These are phyloP conservation scores for Thunnus thynnus DNA, from an alignment of 2,113 vertebrate species.

Conservation along the genomic window DNA sequence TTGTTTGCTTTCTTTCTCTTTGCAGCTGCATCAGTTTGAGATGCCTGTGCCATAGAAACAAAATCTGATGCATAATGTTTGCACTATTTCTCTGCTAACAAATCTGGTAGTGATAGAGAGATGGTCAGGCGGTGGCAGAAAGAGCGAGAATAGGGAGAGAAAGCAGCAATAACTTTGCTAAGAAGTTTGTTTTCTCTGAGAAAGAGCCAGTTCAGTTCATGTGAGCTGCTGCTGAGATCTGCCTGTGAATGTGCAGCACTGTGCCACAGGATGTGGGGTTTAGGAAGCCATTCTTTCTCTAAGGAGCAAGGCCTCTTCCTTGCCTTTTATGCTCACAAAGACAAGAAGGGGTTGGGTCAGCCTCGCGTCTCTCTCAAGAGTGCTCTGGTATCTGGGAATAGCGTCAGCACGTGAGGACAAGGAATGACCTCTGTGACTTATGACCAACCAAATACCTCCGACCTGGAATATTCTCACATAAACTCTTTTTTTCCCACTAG, in stretches of 20 bases:
- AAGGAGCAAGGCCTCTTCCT: slow-evolving; percentile 79
- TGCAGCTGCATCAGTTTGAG: background rate
- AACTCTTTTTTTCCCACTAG: background rate
- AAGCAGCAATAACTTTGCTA: slow-evolving; percentile 39
- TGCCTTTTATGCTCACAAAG: slow-evolving; percentile 84
- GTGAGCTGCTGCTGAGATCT: slow-evolving; percentile 26
- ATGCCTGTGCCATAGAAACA: background rate
- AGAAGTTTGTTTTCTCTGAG: slow-evolving; percentile 49
- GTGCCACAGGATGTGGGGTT: slow-evolving; percentile 72
- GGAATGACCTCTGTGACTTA: slow-evolving; percentile 67
- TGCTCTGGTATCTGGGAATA: slow-evolving; percentile 72
- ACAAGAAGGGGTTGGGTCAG: slow-evolving; percentile 79
- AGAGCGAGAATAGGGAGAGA: slow-evolving; percentile 1
- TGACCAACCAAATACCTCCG: slow-evolving; percentile 15
- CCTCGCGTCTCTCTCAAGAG: slow-evolving; percentile 67
- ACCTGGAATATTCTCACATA: slow-evolving; percentile 51
- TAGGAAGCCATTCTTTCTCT: slow-evolving; percentile 77
- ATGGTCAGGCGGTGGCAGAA: slow-evolving; percentile 9
- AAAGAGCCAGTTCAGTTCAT: slow-evolving; percentile 45
- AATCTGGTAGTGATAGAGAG: slow-evolving; percentile 47
- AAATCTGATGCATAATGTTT: slow-evolving; percentile 4
- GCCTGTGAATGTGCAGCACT: slow-evolving; percentile 59
- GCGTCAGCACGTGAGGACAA: slow-evolving; percentile 59
- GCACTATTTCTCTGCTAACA: slow-evolving; percentile 42
- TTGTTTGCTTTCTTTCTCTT: background rate